Base-by-base conservation (phyloP, 2,797 vertebrate species). In the Myioborus miniatus region DNA sequence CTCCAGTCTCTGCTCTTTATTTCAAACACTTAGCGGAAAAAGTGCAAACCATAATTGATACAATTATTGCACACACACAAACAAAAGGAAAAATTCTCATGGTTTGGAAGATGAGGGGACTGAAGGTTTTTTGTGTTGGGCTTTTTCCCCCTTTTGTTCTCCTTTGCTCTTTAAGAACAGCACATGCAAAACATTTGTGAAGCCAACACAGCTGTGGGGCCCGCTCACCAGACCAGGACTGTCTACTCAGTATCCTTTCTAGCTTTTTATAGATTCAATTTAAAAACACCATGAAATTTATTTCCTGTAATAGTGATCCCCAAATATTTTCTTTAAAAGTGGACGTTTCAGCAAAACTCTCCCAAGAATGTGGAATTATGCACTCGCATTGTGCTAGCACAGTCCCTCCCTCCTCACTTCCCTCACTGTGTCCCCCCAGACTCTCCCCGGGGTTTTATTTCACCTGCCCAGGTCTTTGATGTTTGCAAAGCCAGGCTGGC, bases 201-300 rank as follows among this genome's bases (percentile, higher is more conserved):
- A 98, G 64, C 63, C 96, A 97, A 92, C 95, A 92, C 97, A 98
- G 98, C 97, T 98, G 97, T 83, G 91, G 95, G 93, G 93, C 94
- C 90, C 83, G 18, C 94, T 95, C 82, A 64, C 63, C 93, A 97
- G 62, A 94, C 87, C 95, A 96, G 93, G 15, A 76, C 85, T 97
- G 97, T 97, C 97, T 97, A 95, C 87, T 70, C 93, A 56, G 92
- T 96, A 96, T 97, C 96, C 93, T 94, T 97, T 96, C 77, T 89
- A 93, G 97, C 82, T 98, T 98, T 98, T 97, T 98, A 98, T 95
- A 97, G 97, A 96, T 92, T 97, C 89, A 94, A 84, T 86, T 96
- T 94, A 79, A 96, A 96, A 93, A 93, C 52, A 90, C 89, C 93
- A 86, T 94, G 84, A 98, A 98, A 97, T 98, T 80, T 92, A 95